phyloP scores from a whole-genome alignment of 2,888 invertebrate genomes.

The Sisyra nigra region DNA sequence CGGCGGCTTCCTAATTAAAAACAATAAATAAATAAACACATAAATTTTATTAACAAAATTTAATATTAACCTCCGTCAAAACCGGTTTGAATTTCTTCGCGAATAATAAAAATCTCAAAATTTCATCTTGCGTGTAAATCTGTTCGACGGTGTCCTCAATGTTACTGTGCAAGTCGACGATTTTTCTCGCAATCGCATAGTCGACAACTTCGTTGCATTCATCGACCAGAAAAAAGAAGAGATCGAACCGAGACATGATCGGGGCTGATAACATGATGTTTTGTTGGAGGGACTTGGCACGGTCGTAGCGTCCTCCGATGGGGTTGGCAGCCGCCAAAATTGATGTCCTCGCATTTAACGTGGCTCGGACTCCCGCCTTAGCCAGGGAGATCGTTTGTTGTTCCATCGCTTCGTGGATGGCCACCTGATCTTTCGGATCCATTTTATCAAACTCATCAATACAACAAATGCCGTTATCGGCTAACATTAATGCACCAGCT shows the following conservation, averaged over 20 bases:
- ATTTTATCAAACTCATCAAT: slow-evolving; percentile 99
- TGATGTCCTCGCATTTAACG: slow-evolving; percentile 92
- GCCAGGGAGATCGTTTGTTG: slow-evolving; percentile 98
- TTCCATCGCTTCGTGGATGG: slow-evolving; percentile 99
- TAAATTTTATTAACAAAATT: slow-evolving; percentile 4
- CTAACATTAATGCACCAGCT: slow-evolving; percentile 98
- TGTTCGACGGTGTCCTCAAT: slow-evolving; percentile 64
- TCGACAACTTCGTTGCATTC: slow-evolving; percentile 92
- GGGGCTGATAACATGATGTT: slow-evolving; percentile 89
- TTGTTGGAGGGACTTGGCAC: slow-evolving; percentile 83
- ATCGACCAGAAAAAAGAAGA: slow-evolving; percentile 96
- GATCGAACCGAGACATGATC: slow-evolving; percentile 97
- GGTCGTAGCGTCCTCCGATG: slow-evolving; percentile 90
- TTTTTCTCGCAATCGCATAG: slow-evolving; percentile 91
- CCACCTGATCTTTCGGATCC: slow-evolving; percentile 94
- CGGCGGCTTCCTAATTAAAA: slow-evolving; percentile 49
- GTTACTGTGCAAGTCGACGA: slow-evolving; percentile 85
- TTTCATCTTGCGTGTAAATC: slow-evolving; percentile 75
- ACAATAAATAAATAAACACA: background rate
- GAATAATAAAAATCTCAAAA: slow-evolving; percentile 91
- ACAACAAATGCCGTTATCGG: slow-evolving; percentile 96
- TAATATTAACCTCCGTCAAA: slow-evolving; percentile 45
- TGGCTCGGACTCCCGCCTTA: slow-evolving; percentile 95
- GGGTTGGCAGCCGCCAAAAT: slow-evolving; percentile 98
- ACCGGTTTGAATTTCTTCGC: slow-evolving; percentile 89